Evolutionary conservation across 2,113 vertebrate species (phyloP).

Genomic region (Atherinomorus stipes): DNA sequence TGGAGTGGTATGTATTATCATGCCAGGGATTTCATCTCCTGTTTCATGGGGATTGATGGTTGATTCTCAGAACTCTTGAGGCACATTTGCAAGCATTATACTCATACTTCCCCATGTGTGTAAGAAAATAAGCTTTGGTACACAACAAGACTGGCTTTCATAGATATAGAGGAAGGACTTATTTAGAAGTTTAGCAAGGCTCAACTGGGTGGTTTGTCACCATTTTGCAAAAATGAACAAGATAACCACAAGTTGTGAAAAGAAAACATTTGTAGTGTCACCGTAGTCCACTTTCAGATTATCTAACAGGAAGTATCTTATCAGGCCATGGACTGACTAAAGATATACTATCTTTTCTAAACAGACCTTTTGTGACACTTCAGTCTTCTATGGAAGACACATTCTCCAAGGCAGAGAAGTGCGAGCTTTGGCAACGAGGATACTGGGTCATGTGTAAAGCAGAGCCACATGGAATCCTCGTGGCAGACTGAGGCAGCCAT

Average conservation of each 20-base stretch:
- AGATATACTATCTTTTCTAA: conserved; percentile 30
- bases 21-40: conserved; percentile 42
- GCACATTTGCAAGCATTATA: conserved; percentile 25
- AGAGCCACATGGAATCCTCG: conserved; percentile 73
- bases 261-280: neutral
- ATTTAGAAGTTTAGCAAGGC: neutral
- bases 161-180: neutral
- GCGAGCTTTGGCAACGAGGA: conserved; percentile 60
- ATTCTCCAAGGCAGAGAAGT: conserved; percentile 44
- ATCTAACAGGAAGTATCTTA: conserved; percentile 54
- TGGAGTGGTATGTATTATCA: conserved; percentile 37
- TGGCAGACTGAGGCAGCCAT: conserved; percentile 74
- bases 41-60: conserved; percentile 43
- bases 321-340: conserved; percentile 22
- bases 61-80: conserved; percentile 41
- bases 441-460: conserved; percentile 78
- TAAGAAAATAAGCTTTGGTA: conserved; percentile 9
- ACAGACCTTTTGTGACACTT: conserved; percentile 24
- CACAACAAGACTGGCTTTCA: conserved; percentile 5
- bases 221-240: conserved; percentile 17
- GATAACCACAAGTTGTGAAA: neutral
- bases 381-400: conserved; percentile 36
- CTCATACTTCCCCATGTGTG: conserved; percentile 36
- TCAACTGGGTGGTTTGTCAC: conserved; percentile 3
- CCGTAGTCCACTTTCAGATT: conserved; percentile 4